Evolutionary conservation across 2,113 vertebrate species (phyloP).

Genomic region (Ceratotherium simum): DNA sequence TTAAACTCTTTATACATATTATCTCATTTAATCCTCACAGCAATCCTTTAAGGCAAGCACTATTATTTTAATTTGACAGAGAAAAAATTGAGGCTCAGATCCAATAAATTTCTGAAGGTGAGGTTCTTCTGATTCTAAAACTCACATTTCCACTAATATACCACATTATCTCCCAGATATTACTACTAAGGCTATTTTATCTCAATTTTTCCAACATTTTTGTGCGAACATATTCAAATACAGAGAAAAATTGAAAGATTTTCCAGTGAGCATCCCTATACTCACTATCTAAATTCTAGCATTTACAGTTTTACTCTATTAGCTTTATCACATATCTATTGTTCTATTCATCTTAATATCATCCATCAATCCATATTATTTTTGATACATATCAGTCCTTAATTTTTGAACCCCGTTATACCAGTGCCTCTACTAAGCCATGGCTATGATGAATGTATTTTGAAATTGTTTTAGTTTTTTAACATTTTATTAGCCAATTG

Average conservation of each 20-base stretch:
- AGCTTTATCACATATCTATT: neutral
- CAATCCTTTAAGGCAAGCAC: neutral
- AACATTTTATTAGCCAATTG: neutral
- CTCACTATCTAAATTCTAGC: neutral
- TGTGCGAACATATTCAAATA: neutral
- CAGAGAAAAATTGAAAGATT: neutral
- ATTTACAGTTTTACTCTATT: neutral
- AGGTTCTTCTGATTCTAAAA: neutral
- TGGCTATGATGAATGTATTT: neutral
- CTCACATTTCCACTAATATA: neutral
- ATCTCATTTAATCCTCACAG: neutral
- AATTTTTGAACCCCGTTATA: neutral
- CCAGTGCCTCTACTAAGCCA: neutral
- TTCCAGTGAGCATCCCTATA: neutral
- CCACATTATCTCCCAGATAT: neutral
- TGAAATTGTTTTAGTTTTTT: neutral
- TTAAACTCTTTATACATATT: neutral
- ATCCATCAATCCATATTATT: neutral
- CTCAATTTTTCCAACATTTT: neutral
- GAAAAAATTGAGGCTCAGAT: neutral
- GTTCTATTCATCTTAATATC: neutral
- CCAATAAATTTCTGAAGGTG: neutral
- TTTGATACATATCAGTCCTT: neutral
- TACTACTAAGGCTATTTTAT: neutral
- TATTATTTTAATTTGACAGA: neutral